Conservation (phyloP, 2,888 invertebrate genomes). For the Heliconius sara region DNA sequence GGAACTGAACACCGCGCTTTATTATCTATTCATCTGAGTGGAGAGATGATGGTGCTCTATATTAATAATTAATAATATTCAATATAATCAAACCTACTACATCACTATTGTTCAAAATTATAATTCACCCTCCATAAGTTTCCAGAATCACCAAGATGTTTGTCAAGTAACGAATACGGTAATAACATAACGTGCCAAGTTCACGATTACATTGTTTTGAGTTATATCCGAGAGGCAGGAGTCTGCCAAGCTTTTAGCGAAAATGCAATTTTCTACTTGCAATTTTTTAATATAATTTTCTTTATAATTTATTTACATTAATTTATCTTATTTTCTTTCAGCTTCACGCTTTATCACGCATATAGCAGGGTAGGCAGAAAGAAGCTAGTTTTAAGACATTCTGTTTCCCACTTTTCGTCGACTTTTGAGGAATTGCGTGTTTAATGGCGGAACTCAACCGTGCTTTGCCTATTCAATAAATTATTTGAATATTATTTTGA, state of each 20-base stretch:
- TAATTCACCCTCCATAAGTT: background rate
- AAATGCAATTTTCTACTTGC: conserved; percentile 10
- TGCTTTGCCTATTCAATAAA: background rate
- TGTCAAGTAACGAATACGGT: conserved; percentile 21
- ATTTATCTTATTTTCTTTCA: background rate
- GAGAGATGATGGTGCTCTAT: background rate
- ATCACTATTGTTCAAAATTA: background rate
- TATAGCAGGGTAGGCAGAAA: no score
- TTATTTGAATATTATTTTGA: background rate
- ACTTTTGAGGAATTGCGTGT: background rate
- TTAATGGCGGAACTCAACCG: background rate
- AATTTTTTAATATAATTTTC: background rate
- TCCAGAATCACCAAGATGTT: conserved; percentile 20
- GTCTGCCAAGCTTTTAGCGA: conserved; percentile 29
- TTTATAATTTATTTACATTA: background rate
- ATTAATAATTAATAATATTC: background rate
- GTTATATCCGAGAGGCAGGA: conserved; percentile 19
- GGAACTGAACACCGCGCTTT: background rate
- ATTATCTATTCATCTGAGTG: background rate
- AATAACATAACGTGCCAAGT: conserved; percentile 36
- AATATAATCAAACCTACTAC: background rate
- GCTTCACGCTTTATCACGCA: no score
- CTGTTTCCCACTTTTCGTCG: no score
- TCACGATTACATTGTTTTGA: conserved; percentile 38
- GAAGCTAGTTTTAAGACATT: no score